Percentiles rank a stretch among this genome's conserved stretches.
Conservation (phyloP, 1,140 invertebrate genomes). For the Dolichoris vasculosae region DNA sequence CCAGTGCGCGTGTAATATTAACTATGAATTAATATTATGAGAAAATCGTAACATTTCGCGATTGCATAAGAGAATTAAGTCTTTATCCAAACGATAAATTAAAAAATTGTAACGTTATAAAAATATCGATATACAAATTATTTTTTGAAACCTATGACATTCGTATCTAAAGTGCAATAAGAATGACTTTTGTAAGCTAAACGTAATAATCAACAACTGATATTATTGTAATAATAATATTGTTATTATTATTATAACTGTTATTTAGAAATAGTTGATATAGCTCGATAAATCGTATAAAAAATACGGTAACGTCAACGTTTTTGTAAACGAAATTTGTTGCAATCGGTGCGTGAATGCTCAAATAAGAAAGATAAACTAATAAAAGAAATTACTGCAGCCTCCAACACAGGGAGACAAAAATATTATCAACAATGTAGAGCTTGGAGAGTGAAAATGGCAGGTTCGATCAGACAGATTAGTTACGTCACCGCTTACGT, state of each 20-base stretch:
- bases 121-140: neutral
- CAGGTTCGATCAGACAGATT: slow-evolving; percentile 45
- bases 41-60: too few species aligned
- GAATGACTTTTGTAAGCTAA: too few species aligned
- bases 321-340: neutral
- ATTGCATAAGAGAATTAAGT: neutral
- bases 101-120: neutral
- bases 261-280: too few species aligned
- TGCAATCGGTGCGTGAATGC: neutral
- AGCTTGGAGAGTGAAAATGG: slow-evolving; percentile 28
- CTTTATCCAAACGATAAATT: too few species aligned
- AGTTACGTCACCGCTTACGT: slow-evolving; percentile 45
- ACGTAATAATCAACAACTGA: neutral
- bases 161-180: too few species aligned
- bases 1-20: neutral
- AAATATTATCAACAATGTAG: neutral
- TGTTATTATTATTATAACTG: too few species aligned
- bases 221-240: neutral
- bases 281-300: too few species aligned
- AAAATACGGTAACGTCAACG: neutral
- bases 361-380: neutral
- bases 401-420: neutral
- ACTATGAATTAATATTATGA: neutral
- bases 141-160: too few species aligned
- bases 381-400: neutral